phyloP scores from a whole-genome alignment of 1,140 invertebrate genomes.

The Potamilus streckersoni region DNA sequence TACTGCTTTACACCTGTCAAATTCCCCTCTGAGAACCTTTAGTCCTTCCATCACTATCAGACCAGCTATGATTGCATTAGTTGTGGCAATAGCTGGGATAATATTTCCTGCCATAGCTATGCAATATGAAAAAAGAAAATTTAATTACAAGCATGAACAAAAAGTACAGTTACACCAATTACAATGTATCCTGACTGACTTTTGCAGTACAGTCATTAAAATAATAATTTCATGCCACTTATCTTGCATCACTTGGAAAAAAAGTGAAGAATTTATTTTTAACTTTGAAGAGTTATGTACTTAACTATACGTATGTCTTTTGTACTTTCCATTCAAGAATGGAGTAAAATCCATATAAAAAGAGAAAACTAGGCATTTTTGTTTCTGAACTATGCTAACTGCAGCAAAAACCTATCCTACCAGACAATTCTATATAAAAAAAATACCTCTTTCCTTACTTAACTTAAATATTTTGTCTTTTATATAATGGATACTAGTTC shows the following conservation, averaged over 20 bases:
- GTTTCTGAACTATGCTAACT: too few relatives aligned
- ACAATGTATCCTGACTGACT: background rate
- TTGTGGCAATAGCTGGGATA: conserved; percentile 98
- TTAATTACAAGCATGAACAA: background rate
- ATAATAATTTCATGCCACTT: background rate
- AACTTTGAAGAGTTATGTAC: background rate
- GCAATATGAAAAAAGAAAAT: conserved; percentile 50
- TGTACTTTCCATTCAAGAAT: too few relatives aligned
- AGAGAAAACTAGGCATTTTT: too few relatives aligned
- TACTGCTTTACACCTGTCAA: conserved; percentile 65
- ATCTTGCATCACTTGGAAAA: background rate
- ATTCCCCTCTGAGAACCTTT: conserved; percentile 81
- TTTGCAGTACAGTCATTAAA: background rate
- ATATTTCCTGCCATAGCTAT: conserved; percentile 97
- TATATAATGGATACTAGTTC: too few relatives aligned
- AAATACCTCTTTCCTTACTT: too few relatives aligned
- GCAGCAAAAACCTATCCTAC: too few relatives aligned
- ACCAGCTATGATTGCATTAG: conserved; percentile 97
- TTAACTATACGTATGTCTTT: too few relatives aligned
- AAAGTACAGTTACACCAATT: background rate
- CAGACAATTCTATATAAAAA: too few relatives aligned
- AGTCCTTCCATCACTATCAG: conserved; percentile 91
- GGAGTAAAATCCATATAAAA: too few relatives aligned
- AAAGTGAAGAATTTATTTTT: background rate
- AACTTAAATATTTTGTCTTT: too few relatives aligned